These are phyloP conservation scores for Orthosia gothica DNA, from an alignment of 2,888 invertebrate genomes.

Conservation along the genomic window DNA sequence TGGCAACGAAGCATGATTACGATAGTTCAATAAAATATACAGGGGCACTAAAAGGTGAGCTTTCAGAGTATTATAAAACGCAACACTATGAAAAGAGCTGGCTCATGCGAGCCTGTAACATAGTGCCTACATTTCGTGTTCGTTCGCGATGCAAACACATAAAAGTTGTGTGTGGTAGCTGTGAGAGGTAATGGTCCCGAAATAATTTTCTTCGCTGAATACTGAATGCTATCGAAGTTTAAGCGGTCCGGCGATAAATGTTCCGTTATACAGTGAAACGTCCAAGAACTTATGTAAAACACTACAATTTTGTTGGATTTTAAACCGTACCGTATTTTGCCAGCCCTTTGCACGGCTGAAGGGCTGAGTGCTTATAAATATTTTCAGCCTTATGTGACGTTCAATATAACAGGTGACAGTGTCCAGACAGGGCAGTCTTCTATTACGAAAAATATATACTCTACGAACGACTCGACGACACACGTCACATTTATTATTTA, in stretches of 20 bases:
- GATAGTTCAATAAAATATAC: slow-evolving; percentile 49
- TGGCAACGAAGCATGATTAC: slow-evolving; percentile 39
- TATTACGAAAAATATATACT: slow-evolving; percentile 63
- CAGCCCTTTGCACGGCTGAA: slow-evolving; percentile 19
- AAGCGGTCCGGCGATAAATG: slow-evolving; percentile 76
- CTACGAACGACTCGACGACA: slow-evolving; percentile 49
- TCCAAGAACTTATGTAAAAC: slow-evolving; percentile 62
- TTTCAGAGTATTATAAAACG: slow-evolving; percentile 55
- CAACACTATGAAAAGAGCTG: slow-evolving; percentile 60
- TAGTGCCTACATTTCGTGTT: slow-evolving; percentile 63
- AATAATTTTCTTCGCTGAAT: slow-evolving; percentile 81
- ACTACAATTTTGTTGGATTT: slow-evolving; percentile 46
- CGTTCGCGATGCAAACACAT: slow-evolving; percentile 74
- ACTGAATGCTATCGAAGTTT: slow-evolving; percentile 80
- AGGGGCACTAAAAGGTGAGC: slow-evolving; percentile 49
- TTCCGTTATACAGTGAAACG: slow-evolving; percentile 73
- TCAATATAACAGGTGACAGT: slow-evolving; percentile 45
- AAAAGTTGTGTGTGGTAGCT: slow-evolving; percentile 80
- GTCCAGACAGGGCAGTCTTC: slow-evolving; percentile 52
- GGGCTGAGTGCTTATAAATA: slow-evolving; percentile 46
- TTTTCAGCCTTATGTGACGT: slow-evolving; percentile 32
- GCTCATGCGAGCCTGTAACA: slow-evolving; percentile 52
- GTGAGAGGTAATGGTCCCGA: slow-evolving; percentile 83
- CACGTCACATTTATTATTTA: slow-evolving; percentile 73
- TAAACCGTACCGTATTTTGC: slow-evolving; percentile 23